These are phyloP conservation scores for Lasiurus borealis DNA, from an alignment of 2,113 vertebrate genomes.

Conservation along the genomic window DNA sequence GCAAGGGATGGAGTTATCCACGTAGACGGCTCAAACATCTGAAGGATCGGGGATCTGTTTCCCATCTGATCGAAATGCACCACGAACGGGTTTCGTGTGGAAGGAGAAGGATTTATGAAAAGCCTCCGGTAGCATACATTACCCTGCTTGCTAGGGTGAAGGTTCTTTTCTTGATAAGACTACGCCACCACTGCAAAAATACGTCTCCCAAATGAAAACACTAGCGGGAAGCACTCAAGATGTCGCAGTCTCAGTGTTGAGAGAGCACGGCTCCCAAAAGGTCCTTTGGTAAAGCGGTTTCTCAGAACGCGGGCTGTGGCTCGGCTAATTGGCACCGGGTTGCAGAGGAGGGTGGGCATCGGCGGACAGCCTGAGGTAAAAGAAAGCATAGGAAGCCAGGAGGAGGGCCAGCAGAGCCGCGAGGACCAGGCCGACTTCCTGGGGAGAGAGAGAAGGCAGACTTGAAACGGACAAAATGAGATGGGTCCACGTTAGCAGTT, in stretches of 20 bases:
- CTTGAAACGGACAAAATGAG: constrained; percentile 41
- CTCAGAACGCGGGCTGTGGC: constrained; percentile 64
- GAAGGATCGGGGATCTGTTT: constrained; percentile 57
- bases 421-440: constrained; percentile 95
- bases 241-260: constrained; percentile 44
- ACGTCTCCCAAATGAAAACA: constrained; percentile 51
- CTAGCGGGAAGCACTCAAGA: constrained; percentile 57
- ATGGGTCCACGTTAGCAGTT: not conserved
- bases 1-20: constrained; percentile 45
- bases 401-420: constrained; percentile 93
- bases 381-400: constrained; percentile 95
- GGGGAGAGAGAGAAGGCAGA: constrained; percentile 66
- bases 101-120: constrained; percentile 48
- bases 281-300: constrained; percentile 73
- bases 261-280: constrained; percentile 57
- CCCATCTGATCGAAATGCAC: constrained; percentile 54
- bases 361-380: constrained; percentile 95
- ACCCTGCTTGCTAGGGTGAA: constrained; percentile 16
- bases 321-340: constrained; percentile 89
- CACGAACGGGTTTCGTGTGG: not conserved
- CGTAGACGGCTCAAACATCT: not conserved
- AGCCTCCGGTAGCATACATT: not conserved
- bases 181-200: constrained; percentile 53
- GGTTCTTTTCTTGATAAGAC: constrained; percentile 51
- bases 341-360: constrained; percentile 92